Percentiles rank a stretch among this genome's conserved stretches.
These are phyloP conservation scores for Geotrypetes seraphini DNA, from an alignment of 2,797 vertebrate species.

Conservation along the genomic window DNA sequence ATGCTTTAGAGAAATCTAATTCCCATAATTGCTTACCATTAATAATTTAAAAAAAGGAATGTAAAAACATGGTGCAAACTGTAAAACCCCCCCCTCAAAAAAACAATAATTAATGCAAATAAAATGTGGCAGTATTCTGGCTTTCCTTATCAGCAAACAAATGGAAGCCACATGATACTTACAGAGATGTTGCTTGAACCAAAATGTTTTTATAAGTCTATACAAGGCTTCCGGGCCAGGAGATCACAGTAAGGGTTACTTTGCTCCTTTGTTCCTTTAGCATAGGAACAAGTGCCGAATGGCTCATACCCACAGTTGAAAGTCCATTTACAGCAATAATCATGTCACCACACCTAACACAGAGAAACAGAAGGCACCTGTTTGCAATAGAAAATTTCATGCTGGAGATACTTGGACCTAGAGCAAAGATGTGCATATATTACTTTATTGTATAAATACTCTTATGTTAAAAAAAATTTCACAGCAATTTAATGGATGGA, in stretches of 20 bases:
- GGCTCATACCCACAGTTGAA: conserved; percentile 94
- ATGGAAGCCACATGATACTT: conserved; percentile 25
- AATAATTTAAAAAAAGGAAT: no score
- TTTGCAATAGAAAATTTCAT: no score
- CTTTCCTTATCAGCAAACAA: conserved; percentile 36
- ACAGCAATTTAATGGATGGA: no score
- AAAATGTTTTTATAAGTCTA: conserved; percentile 40
- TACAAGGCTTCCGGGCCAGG: conserved; percentile 95
- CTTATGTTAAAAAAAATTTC: no score
- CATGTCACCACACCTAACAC: conserved; percentile 90
- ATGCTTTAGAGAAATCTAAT: no score
- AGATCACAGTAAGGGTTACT: conserved; percentile 89
- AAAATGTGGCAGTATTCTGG: conserved; percentile 37
- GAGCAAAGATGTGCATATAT: no score
- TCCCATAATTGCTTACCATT: no score
- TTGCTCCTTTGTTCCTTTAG: conserved; percentile 94
- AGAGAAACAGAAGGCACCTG: background rate
- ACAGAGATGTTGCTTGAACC: conserved; percentile 12
- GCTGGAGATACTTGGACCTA: no score
- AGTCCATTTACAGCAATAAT: conserved; percentile 92
- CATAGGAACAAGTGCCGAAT: conserved; percentile 93
- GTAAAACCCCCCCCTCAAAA: no score
- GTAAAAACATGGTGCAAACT: no score
- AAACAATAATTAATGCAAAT: conserved; percentile 9
- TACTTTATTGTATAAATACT: no score